These are phyloP conservation scores for Syngnathus rostellatus DNA, from an alignment of 2,797 vertebrate genomes.

Conservation along the genomic window DNA sequence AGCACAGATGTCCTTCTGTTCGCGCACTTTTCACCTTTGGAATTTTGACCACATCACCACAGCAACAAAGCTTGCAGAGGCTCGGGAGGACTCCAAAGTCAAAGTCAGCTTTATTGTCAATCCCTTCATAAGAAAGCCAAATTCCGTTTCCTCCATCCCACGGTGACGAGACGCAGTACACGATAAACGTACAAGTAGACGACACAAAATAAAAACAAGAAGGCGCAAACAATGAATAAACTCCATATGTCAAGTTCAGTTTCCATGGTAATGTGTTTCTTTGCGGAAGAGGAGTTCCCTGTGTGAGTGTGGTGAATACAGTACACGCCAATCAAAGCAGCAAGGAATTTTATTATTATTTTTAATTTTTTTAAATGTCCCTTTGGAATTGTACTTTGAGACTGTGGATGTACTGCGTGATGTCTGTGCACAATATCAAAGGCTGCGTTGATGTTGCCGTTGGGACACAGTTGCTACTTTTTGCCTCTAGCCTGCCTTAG, in stretches of 20 bases:
- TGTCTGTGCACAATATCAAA: no score
- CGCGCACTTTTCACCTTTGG: neutral
- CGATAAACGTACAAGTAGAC: no score
- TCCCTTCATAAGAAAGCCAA: no score
- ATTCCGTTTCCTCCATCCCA: no score
- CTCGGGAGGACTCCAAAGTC: slow-evolving; percentile 14
- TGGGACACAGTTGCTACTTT: neutral
- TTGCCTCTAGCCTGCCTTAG: no score
- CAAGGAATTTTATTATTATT: slow-evolving; percentile 3
- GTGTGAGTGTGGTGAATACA: slow-evolving; percentile 2
- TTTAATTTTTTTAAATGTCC: neutral
- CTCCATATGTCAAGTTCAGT: slow-evolving; percentile 33
- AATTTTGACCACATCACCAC: slow-evolving; percentile 19
- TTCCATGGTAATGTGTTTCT: slow-evolving; percentile 47
- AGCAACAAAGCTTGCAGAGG: slow-evolving; percentile 23
- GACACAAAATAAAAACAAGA: no score
- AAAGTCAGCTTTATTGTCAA: no score
- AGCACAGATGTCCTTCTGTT: no score
- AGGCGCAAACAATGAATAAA: no score
- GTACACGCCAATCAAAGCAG: neutral
- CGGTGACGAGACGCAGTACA: no score
- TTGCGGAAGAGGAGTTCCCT: slow-evolving; percentile 32
- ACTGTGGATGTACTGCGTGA: no score
- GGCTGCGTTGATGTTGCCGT: no score
- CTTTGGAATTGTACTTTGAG: neutral